Evolutionary conservation across 2,888 invertebrate species (phyloP), one percentile per base, ranked within the genome.

Genomic region (Drosophila mulleri): DNA sequence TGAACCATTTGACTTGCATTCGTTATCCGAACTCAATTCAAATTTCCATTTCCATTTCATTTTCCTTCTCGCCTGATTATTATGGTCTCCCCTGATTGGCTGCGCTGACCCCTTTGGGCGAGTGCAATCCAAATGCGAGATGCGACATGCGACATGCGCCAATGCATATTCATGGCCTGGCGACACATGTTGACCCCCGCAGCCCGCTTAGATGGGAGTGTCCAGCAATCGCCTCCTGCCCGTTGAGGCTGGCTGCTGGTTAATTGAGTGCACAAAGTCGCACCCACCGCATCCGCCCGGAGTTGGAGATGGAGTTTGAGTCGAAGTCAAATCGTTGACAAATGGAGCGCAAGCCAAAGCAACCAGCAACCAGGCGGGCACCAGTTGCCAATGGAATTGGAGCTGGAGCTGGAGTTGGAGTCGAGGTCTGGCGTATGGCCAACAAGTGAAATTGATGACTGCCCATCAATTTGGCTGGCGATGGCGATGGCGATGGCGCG

Each of bases 371-470:
- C 72, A 72, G 68, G 41, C 42, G 11, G 42, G 23, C 20, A 62
- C 44, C 72, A 61, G 72, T 37, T 29, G 48, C 23, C 39, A 58
- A 52, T 45, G 18, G 9, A 54, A 32, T 9, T 16, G 32, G n/a
- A 32, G 32, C 42, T 41, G 23, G 11, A 54, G 35, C 12, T 14
- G 39, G n/a, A 26, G 32, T 7, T 12, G 20, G 53, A 26, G 35
- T 12, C 3, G 53, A n/a, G 11, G 18, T 0, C 39, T 70, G 70
- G 70, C 70, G 58, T 23, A 39, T 67, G 84, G 74, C 78, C 83
- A 86, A 78, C 89, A 78, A 90, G 81, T 79, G 80, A 82, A 90
- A 90, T 90, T 88, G 87, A 88, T 88, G 89, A 77, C 81, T 83
- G 75, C 60, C 83, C 90, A 88, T 88, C 89, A 88, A 88, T 90